phyloP scores from a whole-genome alignment of 2,888 invertebrate genomes.

The Proisotoma minuta region DNA sequence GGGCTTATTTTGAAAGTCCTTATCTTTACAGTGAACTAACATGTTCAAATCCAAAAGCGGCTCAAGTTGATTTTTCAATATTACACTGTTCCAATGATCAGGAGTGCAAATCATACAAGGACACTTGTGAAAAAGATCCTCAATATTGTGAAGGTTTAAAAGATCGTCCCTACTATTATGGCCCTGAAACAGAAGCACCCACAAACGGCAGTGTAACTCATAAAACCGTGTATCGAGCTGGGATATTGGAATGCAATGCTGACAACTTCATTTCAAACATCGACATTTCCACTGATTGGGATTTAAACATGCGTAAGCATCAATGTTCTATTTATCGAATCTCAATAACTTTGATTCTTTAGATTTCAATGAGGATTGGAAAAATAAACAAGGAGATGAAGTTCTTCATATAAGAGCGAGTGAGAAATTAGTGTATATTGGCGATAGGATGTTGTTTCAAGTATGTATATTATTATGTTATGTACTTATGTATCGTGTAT shows the following conservation, averaged over 20 bases:
- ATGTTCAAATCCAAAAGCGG: neutral
- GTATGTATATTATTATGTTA: too few relatives aligned
- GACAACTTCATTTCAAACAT: neutral
- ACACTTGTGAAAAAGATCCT: neutral
- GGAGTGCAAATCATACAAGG: neutral
- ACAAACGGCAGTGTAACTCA: neutral
- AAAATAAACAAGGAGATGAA: too few relatives aligned
- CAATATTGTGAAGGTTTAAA: neutral
- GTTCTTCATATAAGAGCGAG: neutral
- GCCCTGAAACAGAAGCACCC: neutral
- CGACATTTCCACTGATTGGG: slow-evolving; percentile 8
- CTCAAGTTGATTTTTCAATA: neutral
- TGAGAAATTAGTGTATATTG: neutral
- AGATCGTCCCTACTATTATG: neutral
- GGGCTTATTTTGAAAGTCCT: neutral
- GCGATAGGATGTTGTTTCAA: slow-evolving; percentile 3
- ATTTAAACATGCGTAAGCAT: neutral
- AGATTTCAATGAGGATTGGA: neutral
- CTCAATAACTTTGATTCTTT: too few relatives aligned
- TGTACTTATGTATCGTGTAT: too few relatives aligned
- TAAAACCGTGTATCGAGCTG: neutral
- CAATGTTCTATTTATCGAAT: neutral
- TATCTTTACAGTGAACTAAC: slow-evolving; percentile 6
- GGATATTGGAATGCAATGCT: neutral
- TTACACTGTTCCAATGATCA: neutral